Evolutionary conservation across 1,140 invertebrate genomes (phyloP).

Genomic region (Delia radicum): DNA sequence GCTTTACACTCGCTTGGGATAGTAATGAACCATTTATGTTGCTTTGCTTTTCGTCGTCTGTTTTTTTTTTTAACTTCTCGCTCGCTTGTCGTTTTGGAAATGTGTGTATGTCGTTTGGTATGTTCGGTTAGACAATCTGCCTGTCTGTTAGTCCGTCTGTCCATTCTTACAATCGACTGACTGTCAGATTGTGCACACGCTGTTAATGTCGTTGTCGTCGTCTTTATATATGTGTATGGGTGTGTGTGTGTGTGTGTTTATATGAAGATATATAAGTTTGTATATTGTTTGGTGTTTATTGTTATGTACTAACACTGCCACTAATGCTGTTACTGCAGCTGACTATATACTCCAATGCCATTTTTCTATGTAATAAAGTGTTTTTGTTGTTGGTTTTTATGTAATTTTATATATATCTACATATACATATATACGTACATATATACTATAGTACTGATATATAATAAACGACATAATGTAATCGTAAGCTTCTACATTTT

Average conservation of each 20-base stretch:
- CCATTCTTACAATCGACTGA: background rate
- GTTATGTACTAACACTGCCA: background rate
- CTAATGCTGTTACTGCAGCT: background rate
- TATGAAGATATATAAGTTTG: background rate
- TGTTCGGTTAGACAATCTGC: background rate
- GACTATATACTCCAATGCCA: background rate
- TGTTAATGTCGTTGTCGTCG: conserved; percentile 7
- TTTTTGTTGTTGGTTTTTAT: background rate
- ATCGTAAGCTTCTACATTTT: background rate
- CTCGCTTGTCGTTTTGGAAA: background rate
- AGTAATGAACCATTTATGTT: background rate
- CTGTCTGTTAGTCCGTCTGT: background rate
- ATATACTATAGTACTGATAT: conserved; percentile 15
- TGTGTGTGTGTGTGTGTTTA: conserved; percentile 28
- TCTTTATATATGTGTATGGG: conserved; percentile 26
- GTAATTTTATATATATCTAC: background rate
- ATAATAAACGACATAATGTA: background rate
- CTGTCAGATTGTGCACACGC: background rate
- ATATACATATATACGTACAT: conserved; percentile 26
- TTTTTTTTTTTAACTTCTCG: background rate
- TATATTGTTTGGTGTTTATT: background rate
- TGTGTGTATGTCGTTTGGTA: background rate
- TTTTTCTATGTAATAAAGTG: background rate
- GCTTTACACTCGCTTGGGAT: background rate
- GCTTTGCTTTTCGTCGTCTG: background rate